Conservation (phyloP, 2,797 vertebrate species). For the Sebastes kiyomatsui region DNA sequence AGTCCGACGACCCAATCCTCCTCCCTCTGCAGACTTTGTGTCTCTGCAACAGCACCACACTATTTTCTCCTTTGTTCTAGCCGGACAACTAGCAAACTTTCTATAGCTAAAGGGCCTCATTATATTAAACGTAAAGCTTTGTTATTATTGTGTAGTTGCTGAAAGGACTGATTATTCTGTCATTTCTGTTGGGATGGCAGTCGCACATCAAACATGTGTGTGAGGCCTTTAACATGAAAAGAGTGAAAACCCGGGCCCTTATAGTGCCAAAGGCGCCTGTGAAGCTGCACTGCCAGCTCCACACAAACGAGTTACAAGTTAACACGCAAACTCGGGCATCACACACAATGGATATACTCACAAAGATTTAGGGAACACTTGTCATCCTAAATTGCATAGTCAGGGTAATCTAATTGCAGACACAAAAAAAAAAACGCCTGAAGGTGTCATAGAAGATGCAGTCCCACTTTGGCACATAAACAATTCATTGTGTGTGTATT, state of each 20-base stretch:
- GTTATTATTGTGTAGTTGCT: background rate
- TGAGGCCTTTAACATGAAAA: background rate
- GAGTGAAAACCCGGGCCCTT: background rate
- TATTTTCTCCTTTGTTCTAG: background rate
- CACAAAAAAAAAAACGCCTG: constrained; percentile 35
- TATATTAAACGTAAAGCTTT: background rate
- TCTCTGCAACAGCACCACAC: background rate
- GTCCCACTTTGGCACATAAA: constrained; percentile 59
- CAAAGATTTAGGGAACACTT: constrained; percentile 32
- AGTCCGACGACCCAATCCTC: background rate
- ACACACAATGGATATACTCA: background rate
- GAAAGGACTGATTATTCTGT: background rate
- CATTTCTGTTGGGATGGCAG: background rate
- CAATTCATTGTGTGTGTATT: constrained; percentile 55
- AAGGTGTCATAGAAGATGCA: constrained; percentile 45
- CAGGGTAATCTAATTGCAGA: constrained; percentile 61
- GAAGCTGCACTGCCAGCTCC: background rate
- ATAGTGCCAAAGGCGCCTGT: background rate
- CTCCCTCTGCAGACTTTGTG: background rate
- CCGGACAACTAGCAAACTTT: background rate
- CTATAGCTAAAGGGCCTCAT: background rate
- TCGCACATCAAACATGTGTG: background rate
- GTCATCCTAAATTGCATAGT: constrained; percentile 49
- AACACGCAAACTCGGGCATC: background rate
- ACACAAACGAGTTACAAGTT: background rate